Evolutionary conservation across 2,797 vertebrate genomes (phyloP), one percentile per base, ranked within the genome.

Genomic region (Cynopterus sphinx): DNA sequence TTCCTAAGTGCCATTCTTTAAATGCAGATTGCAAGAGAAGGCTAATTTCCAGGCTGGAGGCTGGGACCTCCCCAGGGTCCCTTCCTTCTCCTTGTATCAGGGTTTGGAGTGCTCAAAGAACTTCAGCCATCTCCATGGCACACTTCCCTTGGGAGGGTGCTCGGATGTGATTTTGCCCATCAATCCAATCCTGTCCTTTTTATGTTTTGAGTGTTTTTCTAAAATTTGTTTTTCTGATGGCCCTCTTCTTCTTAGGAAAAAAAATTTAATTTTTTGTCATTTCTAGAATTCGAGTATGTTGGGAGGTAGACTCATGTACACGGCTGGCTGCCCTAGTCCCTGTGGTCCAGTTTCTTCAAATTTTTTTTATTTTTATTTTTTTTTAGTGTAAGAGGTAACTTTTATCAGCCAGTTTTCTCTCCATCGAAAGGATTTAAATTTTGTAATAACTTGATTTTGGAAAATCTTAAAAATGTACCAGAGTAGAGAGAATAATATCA

Each of bases 401-500:
- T 78, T 77, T 75, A 26, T 43, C 31, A 70, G 61, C 3, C 3
- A 17, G 21, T 77, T 28, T 77, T 51, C 21, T 83, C 59, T 77
- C 75, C 43, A 75, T 41, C 59, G 78, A 51, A 85, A 39, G 31
- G 28, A 77, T 90, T 84, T 67, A 46, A 83, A 19, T 55, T 73
- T 68, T 22, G 53, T 2, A n/a, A 91, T 74, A 36, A 3, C 49
- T 74, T 36, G 22, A 43, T 65, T 65, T 82, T 63, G 51, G 67
- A 82, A 89, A 89, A 65, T 94, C 12, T 59, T 89, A 84, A 61
- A 85, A 90, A 63, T 59, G 59, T 41, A 46, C n/a, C n/a, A 24
- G 68, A 89, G 26, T 84, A 39, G 28, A 83, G 22, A 24, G 51
- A 84, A 61, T 57, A 75, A 26, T 36, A 15, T 57, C 5, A 8